A percentile compares a stretch with the other conserved stretches of the same genome.
Evolutionary conservation across 2,797 vertebrate genomes (phyloP).

Genomic region (Sebastes diaconus): DNA sequence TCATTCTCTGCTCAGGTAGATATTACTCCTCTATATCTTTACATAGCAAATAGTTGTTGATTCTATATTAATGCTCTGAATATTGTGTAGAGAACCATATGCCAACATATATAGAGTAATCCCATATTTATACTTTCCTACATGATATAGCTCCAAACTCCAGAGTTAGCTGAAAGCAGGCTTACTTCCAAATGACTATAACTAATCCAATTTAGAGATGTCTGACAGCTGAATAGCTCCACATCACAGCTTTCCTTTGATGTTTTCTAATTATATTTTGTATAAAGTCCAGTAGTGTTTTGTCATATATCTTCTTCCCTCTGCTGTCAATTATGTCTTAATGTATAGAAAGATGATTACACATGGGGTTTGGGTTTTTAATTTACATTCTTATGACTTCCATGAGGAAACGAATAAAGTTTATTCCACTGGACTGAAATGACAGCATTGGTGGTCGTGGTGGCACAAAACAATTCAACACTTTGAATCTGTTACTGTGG

Average conservation of each 20-base stretch:
- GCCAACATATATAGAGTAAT: neutral
- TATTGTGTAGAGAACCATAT: neutral
- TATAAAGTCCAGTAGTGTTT: neutral
- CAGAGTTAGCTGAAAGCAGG: neutral
- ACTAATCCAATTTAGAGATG: constrained; percentile 23
- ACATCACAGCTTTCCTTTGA: constrained; percentile 15
- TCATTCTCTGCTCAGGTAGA: neutral
- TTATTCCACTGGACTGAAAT: constrained; percentile 3
- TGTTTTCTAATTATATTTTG: constrained; percentile 9
- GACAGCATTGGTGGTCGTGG: constrained; percentile 4
- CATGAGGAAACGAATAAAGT: neutral
- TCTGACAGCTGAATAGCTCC: neutral
- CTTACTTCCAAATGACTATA: constrained; percentile 17
- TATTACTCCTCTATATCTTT: neutral
- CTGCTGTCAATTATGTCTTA: neutral
- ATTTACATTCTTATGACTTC: neutral
- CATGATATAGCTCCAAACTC: constrained; percentile 9
- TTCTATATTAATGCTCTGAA: neutral
- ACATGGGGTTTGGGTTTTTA: neutral
- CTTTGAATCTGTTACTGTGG: constrained; percentile 23
- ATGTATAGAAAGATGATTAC: neutral
- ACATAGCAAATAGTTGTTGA: neutral
- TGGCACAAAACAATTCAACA: constrained; percentile 10
- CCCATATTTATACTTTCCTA: neutral
- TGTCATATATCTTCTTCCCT: constrained; percentile 2